phyloP scores from a whole-genome alignment of 64 coral and sea anemone species.

The Stylophora pistillata region DNA sequence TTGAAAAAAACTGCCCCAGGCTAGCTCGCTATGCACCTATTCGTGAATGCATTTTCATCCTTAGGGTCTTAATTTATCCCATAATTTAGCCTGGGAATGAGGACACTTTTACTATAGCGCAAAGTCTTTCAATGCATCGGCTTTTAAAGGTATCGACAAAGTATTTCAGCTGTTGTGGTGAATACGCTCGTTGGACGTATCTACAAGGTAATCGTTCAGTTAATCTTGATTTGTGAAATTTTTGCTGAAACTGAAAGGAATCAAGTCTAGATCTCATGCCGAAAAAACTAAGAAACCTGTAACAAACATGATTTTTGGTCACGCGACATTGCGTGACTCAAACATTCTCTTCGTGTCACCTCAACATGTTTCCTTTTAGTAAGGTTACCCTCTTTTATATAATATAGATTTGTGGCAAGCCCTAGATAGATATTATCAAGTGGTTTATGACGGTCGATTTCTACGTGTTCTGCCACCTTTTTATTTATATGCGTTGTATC shows the following conservation, averaged over 20 bases:
- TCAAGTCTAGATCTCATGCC: neutral
- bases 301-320: no score
- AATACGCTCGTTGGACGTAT: neutral
- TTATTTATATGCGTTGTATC: no score
- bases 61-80: no score
- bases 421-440: neutral
- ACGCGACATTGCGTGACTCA: no score
- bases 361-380: neutral
- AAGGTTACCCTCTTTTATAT: neutral
- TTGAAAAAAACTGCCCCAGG: no score
- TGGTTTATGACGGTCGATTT: neutral
- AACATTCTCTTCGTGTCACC: no score
- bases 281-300: no score
- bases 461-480: neutral
- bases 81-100: no score
- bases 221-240: neutral
- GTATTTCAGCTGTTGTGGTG: neutral
- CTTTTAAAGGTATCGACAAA: neutral
- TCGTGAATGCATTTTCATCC: no score
- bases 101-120: no score
- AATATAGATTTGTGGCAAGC: neutral
- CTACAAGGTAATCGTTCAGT: neutral
- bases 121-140: neutral
- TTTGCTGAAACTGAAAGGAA: slow-evolving; percentile 16
- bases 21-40: no score